Base-by-base conservation (phyloP, 2,888 invertebrate species). In the Coenonympha glycerion region DNA sequence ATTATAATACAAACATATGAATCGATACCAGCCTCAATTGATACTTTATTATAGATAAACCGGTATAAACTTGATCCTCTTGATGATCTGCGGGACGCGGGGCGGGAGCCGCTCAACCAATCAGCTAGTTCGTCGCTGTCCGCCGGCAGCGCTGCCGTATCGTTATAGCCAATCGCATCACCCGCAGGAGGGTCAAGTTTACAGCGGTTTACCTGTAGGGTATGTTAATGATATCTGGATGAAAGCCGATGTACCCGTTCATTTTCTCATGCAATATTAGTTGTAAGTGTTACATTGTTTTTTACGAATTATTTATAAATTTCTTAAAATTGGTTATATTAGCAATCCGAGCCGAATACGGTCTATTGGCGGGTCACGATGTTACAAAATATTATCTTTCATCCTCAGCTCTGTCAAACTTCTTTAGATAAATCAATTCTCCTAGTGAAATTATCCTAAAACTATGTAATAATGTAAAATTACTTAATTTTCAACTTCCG, bases 221-320 rank as follows among this genome's bases (percentile, higher is more conserved):
- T 30, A 13, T 24, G 28, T 42, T 24, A 21, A 34, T 24, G 33
- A 39, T 31, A 50, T 47, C 42, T 53, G 40, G 49, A 47, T 48
- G 37, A 39, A 39, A 48, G 28, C 45, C 24, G 26, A 57, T 64
- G 65, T 66, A 68, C 76, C 73, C 77, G 69, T 80, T 83, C 72
- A 75, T 77, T 76, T 79, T 83, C 81, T 80, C 84, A 85, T 85
- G 87, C 87, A 87, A 87, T 87, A 86, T 76, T 87, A 86, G 87
- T 68, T 79, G 63, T 87, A 87, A 87, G 87, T 87, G 87, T 86
- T 87, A 81, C 80, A 81, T 86, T 85, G 79, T 85, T 87, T 84
- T 83, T 53, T 80, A 79, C 78, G 76, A 78, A 76, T 78, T 83
- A 84, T 83, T 85, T 86, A 86, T 85, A 65, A 70, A 65, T 58